Conservation (phyloP, 2,113 vertebrate species). For the Mastomys natalensis region DNA sequence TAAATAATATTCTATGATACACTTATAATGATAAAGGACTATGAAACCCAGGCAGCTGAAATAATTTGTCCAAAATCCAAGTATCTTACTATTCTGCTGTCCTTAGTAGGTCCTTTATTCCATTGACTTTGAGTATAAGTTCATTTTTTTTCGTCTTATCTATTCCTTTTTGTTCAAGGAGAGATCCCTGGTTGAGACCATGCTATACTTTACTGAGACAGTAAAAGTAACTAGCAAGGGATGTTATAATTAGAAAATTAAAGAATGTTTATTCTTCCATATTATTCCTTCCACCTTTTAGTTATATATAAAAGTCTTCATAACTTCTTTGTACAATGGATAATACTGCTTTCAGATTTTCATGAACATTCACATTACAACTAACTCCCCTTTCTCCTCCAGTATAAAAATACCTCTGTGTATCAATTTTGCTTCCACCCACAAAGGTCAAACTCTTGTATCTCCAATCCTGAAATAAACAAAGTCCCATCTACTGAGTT, state of each 20-base stretch:
- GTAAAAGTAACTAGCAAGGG: not conserved
- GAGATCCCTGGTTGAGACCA: not conserved
- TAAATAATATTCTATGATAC: not conserved
- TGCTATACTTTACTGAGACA: conserved; percentile 44
- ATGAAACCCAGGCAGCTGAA: not conserved
- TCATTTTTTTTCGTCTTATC: not conserved
- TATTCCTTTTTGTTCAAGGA: not conserved
- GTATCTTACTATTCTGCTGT: conserved; percentile 1
- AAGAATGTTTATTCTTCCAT: not conserved
- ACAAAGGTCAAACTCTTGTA: conserved; percentile 24
- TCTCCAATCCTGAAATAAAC: conserved; percentile 9
- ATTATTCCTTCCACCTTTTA: not conserved
- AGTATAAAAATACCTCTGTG: not conserved
- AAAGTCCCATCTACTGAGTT: not conserved
- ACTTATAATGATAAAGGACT: not conserved
- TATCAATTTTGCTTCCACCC: not conserved
- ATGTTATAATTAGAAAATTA: not conserved
- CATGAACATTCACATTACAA: not conserved
- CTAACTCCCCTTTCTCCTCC: not conserved
- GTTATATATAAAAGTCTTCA: not conserved
- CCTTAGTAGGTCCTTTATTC: conserved; percentile 9
- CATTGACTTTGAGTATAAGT: not conserved
- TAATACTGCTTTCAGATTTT: not conserved
- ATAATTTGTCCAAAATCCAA: not conserved
- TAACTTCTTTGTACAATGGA: not conserved